These are phyloP conservation scores for Horisme vitalbata DNA, from an alignment of 2,888 invertebrate species.

Conservation along the genomic window DNA sequence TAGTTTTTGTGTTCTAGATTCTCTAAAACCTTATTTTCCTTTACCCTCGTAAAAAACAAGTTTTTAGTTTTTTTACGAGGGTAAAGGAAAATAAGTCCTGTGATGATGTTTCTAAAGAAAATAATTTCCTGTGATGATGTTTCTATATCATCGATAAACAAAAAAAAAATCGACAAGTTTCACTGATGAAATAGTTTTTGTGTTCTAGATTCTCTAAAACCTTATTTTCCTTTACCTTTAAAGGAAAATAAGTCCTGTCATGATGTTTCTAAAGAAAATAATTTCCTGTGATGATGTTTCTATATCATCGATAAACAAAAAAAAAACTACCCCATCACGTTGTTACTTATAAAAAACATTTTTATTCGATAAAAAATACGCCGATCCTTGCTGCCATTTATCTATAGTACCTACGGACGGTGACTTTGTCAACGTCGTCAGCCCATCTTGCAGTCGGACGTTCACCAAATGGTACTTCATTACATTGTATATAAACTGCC, in stretches of 20 bases:
- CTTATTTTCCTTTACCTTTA: slow-evolving; percentile 18
- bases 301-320: slow-evolving; percentile 14
- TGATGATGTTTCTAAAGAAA: too few species aligned
- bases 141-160: slow-evolving; percentile 15
- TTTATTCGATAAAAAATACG: slow-evolving; percentile 20
- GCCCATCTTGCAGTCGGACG: too few species aligned
- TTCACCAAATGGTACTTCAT: too few species aligned
- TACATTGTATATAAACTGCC: too few species aligned
- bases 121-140: too few species aligned
- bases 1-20: slow-evolving; percentile 34
- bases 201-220: slow-evolving; percentile 27
- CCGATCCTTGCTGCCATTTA: slow-evolving; percentile 23
- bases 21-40: slow-evolving; percentile 17
- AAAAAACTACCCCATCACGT: slow-evolving; percentile 14
- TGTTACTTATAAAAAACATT: slow-evolving; percentile 9
- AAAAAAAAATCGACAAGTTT: slow-evolving; percentile 51
- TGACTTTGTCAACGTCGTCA: too few species aligned
- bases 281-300: too few species aligned
- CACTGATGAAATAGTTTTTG: slow-evolving; percentile 41
- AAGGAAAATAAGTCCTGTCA: too few species aligned
- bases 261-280: too few species aligned
- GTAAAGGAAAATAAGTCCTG: too few species aligned
- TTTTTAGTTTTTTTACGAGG: too few species aligned
- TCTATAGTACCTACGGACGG: too few species aligned
- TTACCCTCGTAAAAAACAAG: slow-evolving; percentile 25